These are phyloP conservation scores for Lobophora halterata DNA, from an alignment of 2,888 invertebrate genomes.

Conservation along the genomic window DNA sequence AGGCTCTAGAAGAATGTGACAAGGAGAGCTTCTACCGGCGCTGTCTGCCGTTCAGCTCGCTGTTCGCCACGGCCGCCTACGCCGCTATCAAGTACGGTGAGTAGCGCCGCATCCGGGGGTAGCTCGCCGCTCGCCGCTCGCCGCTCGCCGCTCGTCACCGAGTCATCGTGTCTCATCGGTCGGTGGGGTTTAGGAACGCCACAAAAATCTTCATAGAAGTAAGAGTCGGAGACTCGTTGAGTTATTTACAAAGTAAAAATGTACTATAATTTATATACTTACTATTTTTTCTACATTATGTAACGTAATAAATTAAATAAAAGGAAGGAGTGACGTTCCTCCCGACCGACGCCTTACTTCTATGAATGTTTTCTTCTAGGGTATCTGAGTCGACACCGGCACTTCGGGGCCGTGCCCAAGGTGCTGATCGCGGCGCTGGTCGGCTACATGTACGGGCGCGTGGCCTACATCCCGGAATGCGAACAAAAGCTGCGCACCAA, in stretches of 20 bases:
- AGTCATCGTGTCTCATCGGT: too few species aligned
- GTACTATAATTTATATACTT: too few species aligned
- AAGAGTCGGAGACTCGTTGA: slow-evolving; percentile 35
- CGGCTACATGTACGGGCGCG: slow-evolving; percentile 88
- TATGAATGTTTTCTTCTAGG: slow-evolving; percentile 79
- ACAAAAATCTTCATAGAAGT: slow-evolving; percentile 69
- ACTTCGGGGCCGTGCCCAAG: slow-evolving; percentile 86
- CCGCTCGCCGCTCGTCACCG: too few species aligned
- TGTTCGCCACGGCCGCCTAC: slow-evolving; percentile 83
- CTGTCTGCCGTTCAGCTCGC: slow-evolving; percentile 84
- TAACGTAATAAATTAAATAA: too few species aligned
- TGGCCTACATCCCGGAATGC: slow-evolving; percentile 86
- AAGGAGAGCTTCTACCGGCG: slow-evolving; percentile 88
- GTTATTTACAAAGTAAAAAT: too few species aligned
- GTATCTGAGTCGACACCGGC: slow-evolving; percentile 74
- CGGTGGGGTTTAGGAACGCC: slow-evolving; percentile 53
- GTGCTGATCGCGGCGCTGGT: slow-evolving; percentile 81
- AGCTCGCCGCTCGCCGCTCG: too few species aligned
- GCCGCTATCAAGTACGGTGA: slow-evolving; percentile 84
- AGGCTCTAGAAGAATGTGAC: slow-evolving; percentile 88
- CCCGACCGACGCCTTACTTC: slow-evolving; percentile 61
- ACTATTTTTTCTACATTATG: too few species aligned
- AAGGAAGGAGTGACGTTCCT: slow-evolving; percentile 46
- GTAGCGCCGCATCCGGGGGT: too few species aligned
- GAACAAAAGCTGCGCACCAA: slow-evolving; percentile 86